phyloP scores from a whole-genome alignment of 2,797 vertebrate species.

The Semaprochilodus insignis region DNA sequence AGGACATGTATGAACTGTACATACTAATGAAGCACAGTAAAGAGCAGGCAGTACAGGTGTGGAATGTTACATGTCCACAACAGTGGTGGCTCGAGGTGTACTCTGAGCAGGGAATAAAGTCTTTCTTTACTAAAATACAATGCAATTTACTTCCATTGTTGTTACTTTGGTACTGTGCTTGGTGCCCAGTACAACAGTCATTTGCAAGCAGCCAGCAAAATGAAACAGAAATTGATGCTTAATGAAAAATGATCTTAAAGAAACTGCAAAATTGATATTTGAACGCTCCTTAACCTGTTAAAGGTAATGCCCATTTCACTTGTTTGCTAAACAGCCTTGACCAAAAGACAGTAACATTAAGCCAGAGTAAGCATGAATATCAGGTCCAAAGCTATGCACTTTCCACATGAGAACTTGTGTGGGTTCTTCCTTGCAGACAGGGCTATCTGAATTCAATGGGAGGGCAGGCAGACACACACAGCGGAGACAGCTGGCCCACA shows the following conservation, averaged over 20 bases:
- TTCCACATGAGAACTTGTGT: conserved; percentile 9
- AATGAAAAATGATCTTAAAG: conserved; percentile 8
- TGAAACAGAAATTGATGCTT: not conserved
- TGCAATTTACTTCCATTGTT: too few relatives aligned
- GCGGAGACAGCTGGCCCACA: conserved; percentile 34
- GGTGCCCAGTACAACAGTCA: not conserved
- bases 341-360: not conserved
- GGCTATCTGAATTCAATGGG: conserved; percentile 29
- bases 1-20: not conserved
- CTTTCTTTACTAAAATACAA: not conserved
- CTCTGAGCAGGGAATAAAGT: too few relatives aligned
- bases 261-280: not conserved
- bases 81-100: not conserved
- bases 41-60: not conserved
- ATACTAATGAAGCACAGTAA: not conserved
- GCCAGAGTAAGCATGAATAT: not conserved
- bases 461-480: conserved; percentile 22
- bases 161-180: not conserved
- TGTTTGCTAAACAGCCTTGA: conserved; percentile 1
- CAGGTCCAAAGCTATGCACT: conserved; percentile 10
- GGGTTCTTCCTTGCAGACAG: conserved; percentile 5
- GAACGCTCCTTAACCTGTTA: not conserved
- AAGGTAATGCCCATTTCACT: conserved; percentile 25
- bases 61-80: not conserved
- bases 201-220: not conserved